Evolutionary conservation across 2,797 vertebrate genomes (phyloP), one percentile per base, ranked within the genome.

Genomic region (Mergus octosetaceus): DNA sequence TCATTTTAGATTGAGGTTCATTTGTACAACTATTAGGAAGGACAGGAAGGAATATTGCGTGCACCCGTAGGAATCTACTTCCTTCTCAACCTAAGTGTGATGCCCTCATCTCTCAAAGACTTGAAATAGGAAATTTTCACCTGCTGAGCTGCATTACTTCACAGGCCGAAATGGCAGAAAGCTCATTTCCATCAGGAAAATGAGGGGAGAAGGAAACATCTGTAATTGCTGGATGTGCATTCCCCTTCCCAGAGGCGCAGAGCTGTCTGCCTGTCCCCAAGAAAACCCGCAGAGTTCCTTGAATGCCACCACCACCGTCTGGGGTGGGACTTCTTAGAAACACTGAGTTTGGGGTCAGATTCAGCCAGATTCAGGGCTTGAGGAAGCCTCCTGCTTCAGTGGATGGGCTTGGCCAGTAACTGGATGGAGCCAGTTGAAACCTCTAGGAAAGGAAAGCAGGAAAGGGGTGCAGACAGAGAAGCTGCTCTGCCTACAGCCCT

Each of bases 231-330:
- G 66, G 34, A 14, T 4, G 12, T 5, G 2, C 30, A 5, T 58
- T 75, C 14, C 17, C 43, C 20, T 56, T 58, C 45, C 47, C 28
- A 39, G 20, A 58, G 71, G 49, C 62, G 38, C 66, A 38, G 75
- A 74, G 73, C 65, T 70, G 61, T 47, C 82, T 0, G 0, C 6
- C 21, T 13, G 72, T 10, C 36, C 49, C 39, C 58, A 27, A 0
- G 7, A 9, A 4, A 45, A 64, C n/a, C 8, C 22, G 5, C 57
- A 61, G 28, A 13, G 22, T 43, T 58, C 34, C 43, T 30, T 18
- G 5, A 79, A 45, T 36, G 51, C n/a, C 11, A 27, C 34, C 18
- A 32, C 10, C 0, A 32, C 56, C 32, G 17, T 38, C 20, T 0
- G 1, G 79, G 30, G 13, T 25, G 25, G 53, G 66, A 69, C 5